Conservation (phyloP, 2,113 vertebrate genomes). For the Heliornis fulica region DNA sequence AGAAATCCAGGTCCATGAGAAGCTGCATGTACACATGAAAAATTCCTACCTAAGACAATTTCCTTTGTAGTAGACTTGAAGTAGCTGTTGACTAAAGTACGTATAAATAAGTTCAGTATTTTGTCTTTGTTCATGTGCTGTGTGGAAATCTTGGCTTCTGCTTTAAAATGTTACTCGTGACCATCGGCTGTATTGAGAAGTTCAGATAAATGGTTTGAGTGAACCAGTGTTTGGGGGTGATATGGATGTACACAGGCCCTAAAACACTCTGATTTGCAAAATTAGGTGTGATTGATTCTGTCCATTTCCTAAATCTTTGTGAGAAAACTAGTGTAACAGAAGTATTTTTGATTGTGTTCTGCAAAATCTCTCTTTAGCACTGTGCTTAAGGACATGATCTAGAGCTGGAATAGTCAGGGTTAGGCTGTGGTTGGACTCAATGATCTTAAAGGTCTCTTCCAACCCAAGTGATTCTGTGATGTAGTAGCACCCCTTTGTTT, state of each 20-base stretch:
- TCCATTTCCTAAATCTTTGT: background rate
- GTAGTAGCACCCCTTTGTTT: background rate
- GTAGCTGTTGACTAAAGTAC: background rate
- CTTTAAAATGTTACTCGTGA: background rate
- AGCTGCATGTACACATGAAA: background rate
- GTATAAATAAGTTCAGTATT: background rate
- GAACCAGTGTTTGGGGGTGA: background rate
- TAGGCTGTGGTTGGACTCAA: too few relatives aligned
- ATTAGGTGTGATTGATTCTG: background rate
- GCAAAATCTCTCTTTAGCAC: background rate
- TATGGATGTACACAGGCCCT: background rate
- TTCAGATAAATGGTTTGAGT: accelerated
- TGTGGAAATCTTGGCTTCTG: accelerated
- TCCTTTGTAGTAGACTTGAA: background rate
- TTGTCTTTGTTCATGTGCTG: background rate
- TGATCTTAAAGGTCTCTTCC: too few relatives aligned
- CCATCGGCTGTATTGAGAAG: background rate
- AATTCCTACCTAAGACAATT: background rate
- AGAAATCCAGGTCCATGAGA: background rate
- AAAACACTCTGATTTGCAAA: background rate
- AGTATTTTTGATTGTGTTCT: background rate
- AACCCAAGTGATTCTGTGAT: too few relatives aligned
- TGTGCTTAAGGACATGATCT: too few relatives aligned
- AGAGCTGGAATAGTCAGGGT: too few relatives aligned
- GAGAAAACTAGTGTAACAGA: background rate